Conservation (phyloP, 2,888 invertebrate species). For the Epirrhoe alternata region DNA sequence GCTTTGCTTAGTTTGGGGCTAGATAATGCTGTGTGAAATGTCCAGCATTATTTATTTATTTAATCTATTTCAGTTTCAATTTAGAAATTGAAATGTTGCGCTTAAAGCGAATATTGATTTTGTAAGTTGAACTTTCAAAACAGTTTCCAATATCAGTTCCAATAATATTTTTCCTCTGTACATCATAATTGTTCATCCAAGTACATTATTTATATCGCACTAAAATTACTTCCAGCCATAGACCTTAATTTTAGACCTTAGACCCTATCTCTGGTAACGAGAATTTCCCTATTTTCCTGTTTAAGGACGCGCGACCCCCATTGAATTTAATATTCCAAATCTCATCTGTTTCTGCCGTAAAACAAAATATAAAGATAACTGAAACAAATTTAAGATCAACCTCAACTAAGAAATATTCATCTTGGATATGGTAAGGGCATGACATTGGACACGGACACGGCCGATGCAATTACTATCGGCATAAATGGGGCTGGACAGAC, state of each 20-base stretch:
- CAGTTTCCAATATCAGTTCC: not conserved
- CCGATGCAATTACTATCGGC: too few species aligned
- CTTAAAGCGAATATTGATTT: too few species aligned
- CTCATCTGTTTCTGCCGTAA: slow-evolving; percentile 69
- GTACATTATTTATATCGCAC: slow-evolving; percentile 10
- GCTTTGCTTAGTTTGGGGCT: too few species aligned
- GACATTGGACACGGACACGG: too few species aligned
- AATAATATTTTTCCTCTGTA: not conserved
- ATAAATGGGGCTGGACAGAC: too few species aligned
- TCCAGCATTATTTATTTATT: too few species aligned
- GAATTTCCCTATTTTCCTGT: slow-evolving; percentile 24
- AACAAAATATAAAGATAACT: slow-evolving; percentile 72
- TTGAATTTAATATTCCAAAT: slow-evolving; percentile 62
- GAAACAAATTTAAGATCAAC: slow-evolving; percentile 54
- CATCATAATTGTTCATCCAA: slow-evolving; percentile 5
- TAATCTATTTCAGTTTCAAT: too few species aligned
- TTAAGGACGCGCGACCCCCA: slow-evolving; percentile 38
- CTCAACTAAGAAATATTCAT: not conserved
- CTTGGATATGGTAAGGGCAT: not conserved
- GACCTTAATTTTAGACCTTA: slow-evolving; percentile 23
- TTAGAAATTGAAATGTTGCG: too few species aligned
- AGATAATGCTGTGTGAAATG: too few species aligned
- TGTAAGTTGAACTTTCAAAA: not conserved
- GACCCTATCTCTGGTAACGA: slow-evolving; percentile 23
- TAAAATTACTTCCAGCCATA: slow-evolving; percentile 31